A percentile compares a stretch with the other conserved stretches of the same genome.
These are phyloP conservation scores for Gobionotothen gibberifrons DNA, from an alignment of 2,797 vertebrate species.

Conservation along the genomic window DNA sequence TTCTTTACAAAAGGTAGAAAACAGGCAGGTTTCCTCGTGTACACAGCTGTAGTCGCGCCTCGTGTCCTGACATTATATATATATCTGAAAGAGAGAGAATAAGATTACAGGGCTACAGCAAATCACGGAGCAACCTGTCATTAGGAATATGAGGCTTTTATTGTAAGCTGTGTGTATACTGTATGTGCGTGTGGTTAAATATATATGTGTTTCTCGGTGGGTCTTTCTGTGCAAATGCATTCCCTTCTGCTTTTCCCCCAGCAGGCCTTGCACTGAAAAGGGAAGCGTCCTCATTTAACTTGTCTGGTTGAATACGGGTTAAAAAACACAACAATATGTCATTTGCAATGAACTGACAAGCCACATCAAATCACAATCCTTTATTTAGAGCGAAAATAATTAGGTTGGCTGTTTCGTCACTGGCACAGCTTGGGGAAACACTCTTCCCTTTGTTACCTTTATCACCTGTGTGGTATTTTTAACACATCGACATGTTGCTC, in stretches of 20 bases:
- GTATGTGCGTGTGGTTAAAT: neutral
- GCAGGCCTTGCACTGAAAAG: conserved; percentile 7
- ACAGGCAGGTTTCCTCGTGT: conserved; percentile 3
- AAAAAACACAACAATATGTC: conserved; percentile 12
- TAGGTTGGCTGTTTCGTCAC: conserved; percentile 3
- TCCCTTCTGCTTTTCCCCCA: conserved; percentile 1
- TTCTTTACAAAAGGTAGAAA: neutral
- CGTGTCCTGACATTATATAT: conserved; percentile 39
- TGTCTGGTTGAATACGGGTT: conserved; percentile 15
- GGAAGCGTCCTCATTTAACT: conserved; percentile 30
- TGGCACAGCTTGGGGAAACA: neutral
- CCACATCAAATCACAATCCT: neutral
- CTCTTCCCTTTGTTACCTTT: conserved; percentile 1
- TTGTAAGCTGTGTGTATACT: conserved; percentile 8
- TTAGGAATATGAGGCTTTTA: conserved; percentile 39
- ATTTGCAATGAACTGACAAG: conserved; percentile 5
- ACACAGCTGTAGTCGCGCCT: conserved; percentile 10
- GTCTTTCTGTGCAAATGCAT: conserved; percentile 17
- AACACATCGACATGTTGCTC: neutral
- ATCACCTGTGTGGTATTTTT: neutral
- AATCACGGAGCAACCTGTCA: conserved; percentile 52
- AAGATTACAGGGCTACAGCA: conserved; percentile 42
- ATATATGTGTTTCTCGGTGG: neutral
- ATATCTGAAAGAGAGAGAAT: conserved; percentile 43
- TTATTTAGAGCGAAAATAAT: conserved; percentile 8